Percentiles rank a stretch among this genome's conserved stretches.
Conservation (phyloP, 2,888 invertebrate genomes). For the Branchellion lobata region DNA sequence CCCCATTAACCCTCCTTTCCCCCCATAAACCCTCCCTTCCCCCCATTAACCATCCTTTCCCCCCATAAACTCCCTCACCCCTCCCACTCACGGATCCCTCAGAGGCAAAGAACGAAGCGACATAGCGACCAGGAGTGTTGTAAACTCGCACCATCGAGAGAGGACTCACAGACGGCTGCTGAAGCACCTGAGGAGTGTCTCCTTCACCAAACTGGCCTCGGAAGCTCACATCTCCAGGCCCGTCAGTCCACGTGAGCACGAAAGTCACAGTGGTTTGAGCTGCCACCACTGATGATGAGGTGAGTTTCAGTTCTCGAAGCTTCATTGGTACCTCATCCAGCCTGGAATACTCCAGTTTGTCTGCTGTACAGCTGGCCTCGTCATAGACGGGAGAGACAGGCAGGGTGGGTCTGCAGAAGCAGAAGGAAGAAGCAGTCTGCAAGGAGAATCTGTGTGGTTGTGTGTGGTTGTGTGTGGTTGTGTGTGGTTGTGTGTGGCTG, state of each 20-base stretch:
- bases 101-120: constrained; percentile 55
- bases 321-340: constrained; percentile 23
- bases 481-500: neutral
- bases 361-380: constrained; percentile 49
- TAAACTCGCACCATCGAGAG: constrained; percentile 54
- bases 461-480: neutral
- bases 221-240: constrained; percentile 53
- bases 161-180: constrained; percentile 53
- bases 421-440: neutral
- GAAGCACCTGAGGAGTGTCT: constrained; percentile 48
- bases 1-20: too few species aligned
- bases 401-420: neutral
- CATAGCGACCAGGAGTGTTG: constrained; percentile 56
- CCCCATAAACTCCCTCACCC: too few species aligned
- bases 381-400: neutral
- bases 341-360: constrained; percentile 53
- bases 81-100: constrained; percentile 49
- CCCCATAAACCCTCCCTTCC: too few species aligned
- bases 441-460: neutral
- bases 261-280: constrained; percentile 10
- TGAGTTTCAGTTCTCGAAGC: constrained; percentile 19
- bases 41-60: too few species aligned
- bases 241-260: constrained; percentile 27
- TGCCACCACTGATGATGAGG: neutral
- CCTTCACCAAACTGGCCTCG: constrained; percentile 58